A percentile compares a stretch with the other conserved stretches of the same genome.
phyloP scores from a whole-genome alignment of 1,140 invertebrate genomes.

The Diploscapter pachys region DNA sequence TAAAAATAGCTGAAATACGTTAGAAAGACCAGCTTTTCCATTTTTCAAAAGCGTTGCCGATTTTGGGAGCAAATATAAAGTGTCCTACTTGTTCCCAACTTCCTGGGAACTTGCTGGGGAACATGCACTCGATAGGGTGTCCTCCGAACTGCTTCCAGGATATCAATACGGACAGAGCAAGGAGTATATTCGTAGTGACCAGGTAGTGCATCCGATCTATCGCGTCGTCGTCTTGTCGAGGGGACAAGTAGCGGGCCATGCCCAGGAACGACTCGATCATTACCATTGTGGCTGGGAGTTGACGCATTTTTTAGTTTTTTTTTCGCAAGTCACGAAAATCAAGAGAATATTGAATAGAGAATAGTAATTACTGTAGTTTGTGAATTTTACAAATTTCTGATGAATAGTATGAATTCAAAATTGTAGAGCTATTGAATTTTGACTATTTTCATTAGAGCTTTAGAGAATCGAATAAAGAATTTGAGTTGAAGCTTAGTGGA shows the following conservation, averaged over 20 bases:
- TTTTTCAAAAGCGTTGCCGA: not conserved
- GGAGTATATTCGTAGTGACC: slow-evolving; percentile 52
- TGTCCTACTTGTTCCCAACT: slow-evolving; percentile 51
- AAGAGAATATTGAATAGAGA: too few relatives aligned
- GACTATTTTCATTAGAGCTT: too few relatives aligned
- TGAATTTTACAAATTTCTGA: too few relatives aligned
- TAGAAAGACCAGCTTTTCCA: not conserved
- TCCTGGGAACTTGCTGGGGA: slow-evolving; percentile 54
- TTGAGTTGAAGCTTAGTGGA: too few relatives aligned
- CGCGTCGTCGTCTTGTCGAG: slow-evolving; percentile 52
- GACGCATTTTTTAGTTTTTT: too few relatives aligned
- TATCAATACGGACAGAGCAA: slow-evolving; percentile 56
- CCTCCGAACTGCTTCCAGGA: slow-evolving; percentile 41
- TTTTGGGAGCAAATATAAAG: slow-evolving; percentile 5
- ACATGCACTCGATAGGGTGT: slow-evolving; percentile 52
- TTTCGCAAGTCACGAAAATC: too few relatives aligned
- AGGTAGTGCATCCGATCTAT: slow-evolving; percentile 55
- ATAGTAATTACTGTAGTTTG: too few relatives aligned
- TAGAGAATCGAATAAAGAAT: too few relatives aligned
- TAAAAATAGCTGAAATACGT: slow-evolving; percentile 6
- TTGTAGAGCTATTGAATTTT: too few relatives aligned
- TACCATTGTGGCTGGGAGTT: slow-evolving; percentile 38
- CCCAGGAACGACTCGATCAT: slow-evolving; percentile 56
- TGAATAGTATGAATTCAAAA: too few relatives aligned
- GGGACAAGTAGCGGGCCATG: slow-evolving; percentile 49